Base-by-base conservation (phyloP, 2,113 vertebrate genomes). In the Gallinago jamesoni region DNA sequence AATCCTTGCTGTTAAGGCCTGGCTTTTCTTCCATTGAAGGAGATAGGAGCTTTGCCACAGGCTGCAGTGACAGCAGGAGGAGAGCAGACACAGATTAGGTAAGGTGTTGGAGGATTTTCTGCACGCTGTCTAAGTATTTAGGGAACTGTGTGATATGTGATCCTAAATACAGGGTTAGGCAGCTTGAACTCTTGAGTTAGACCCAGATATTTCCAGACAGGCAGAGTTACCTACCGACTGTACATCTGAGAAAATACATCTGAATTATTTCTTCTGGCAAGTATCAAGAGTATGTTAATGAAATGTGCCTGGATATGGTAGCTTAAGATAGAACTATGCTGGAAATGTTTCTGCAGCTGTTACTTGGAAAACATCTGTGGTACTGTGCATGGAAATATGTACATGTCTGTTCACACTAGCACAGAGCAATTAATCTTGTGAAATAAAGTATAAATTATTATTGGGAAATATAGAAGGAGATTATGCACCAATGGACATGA, bases 291-390 rank as follows among this genome's bases (percentile, higher is more conserved):
- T 14, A 22, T 45, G 87, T 74, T 72, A 68, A 47, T 24, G 87
- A 85, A 82, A 91, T 47, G 73, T 69, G 94, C 85, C 86, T 95
- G 83, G 67, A 53, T 94, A 77, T 1, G 8, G 75, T 8, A 41
- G 89, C 72, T 62, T 24, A 56, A 79, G 79, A 86, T 43, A 53
- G 79, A 96, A 10, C 88, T 93, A 59, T 88, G 90, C 90, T 90
- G 88, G 95, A 83, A 93, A 93, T 92, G 57, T 66, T 77, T 76
- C 77, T 59, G 95, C 96, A 96, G 95, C 90, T 97, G 95, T 90
- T 95, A 60, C 85, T 93, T 41, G 83, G 83, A 81, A 86, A 96
- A 96, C 94, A 88, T 93, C 94, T 94, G 94, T 76, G 90, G 56
- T 52, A 27, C 87, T 20, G 74, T 12, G 48, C 14, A 5, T 7